Evolutionary conservation across 2,888 invertebrate genomes (phyloP).

Genomic region (Drosophila neutralis): DNA sequence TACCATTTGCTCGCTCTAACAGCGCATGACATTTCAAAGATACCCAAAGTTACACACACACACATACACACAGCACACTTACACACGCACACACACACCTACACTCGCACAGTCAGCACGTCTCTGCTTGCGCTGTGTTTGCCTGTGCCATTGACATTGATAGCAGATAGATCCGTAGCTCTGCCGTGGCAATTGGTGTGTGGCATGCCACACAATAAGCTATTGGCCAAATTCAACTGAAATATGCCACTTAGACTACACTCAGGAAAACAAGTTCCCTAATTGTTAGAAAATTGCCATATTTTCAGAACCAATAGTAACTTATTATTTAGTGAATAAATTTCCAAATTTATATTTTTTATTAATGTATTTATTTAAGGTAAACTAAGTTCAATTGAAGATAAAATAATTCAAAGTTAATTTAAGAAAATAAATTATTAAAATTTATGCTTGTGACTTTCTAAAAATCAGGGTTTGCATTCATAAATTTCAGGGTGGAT

Average conservation of each 20-base stretch:
- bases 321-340: not conserved
- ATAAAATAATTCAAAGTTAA: not conserved
- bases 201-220: constrained; percentile 49
- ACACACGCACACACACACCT: constrained; percentile 1
- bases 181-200: constrained; percentile 55
- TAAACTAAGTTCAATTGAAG: not conserved
- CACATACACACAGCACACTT: not conserved
- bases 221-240: constrained; percentile 46
- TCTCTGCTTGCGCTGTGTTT: constrained; percentile 22
- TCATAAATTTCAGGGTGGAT: too few relatives aligned
- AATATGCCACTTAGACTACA: constrained; percentile 9
- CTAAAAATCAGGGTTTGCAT: not conserved
- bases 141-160: constrained; percentile 62
- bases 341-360: not conserved
- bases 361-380: not conserved
- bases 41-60: constrained; percentile 41
- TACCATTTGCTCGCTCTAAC: constrained; percentile 75
- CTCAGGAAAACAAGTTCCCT: not conserved
- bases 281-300: not conserved
- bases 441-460: not conserved
- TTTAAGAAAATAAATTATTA: not conserved
- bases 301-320: not conserved
- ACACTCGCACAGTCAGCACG: constrained; percentile 10
- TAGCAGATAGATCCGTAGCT: constrained; percentile 54
- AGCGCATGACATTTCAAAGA: constrained; percentile 76